Base-by-base conservation (phyloP, 92 coral and sea anemone genomes). In the Hydrozoanthus gracilis region DNA sequence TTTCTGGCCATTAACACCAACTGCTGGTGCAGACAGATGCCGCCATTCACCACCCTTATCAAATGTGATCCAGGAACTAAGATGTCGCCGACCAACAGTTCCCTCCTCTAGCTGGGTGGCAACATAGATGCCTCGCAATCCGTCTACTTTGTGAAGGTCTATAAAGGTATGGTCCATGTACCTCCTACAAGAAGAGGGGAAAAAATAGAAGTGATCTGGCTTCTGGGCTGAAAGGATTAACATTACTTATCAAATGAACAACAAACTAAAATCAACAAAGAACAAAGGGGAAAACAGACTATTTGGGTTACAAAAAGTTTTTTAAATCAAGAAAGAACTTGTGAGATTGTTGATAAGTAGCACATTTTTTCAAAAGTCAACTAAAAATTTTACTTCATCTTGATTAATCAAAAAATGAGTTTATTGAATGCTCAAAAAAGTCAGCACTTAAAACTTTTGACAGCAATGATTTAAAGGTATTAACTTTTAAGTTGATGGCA, bases 21-120 rank as follows among this genome's bases (percentile, higher is more conserved):
- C 15, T 79, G 77, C 48, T 10, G 99, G 99, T 55, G 95, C 93
- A 27, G 73, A 87, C 16, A 96, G 61, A 45, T 68, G 64, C 62
- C 75, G 87, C 99, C 99, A 96, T 20, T 77, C 82, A 0, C 96
- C 94, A 15, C 99, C 99, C 89, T 96, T 96, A 76, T 96, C 97
- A 82, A 90, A 95, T 8, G 98, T 91, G 68, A 96, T 95, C 86
- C 89, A 67, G 0, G 98, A 90, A 45, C 82, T 65, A 51, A 96
- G 79, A 56, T 74, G 86, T 17, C 99, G 92, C 13, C 50, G 91
- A 7, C 97, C 98, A 16, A 95, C 93, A 2, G 8, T 8, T 16
- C 99, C 99, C 8, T 3, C 3, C 8, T 94, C 78, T 46, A 96
- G 86, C 88, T 96, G 99, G 80, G 92, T 96, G 50, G 98, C 99